Evolutionary conservation across 2,113 vertebrate genomes (phyloP).

Genomic region (Pycnonotus jocosus): DNA sequence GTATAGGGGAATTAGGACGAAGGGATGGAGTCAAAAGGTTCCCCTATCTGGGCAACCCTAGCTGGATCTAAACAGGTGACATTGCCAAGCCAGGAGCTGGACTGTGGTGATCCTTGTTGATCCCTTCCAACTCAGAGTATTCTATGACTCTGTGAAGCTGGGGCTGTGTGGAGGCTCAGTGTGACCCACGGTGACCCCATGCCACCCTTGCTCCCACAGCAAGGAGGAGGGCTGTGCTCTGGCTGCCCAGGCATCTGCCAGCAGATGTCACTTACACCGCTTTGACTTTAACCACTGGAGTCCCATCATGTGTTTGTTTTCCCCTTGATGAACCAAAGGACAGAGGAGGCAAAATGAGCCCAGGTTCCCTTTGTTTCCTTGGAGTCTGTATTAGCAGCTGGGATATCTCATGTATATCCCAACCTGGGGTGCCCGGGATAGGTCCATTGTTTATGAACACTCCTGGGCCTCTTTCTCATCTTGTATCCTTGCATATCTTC

Average conservation of each 20-base stretch:
- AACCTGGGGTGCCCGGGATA: rapidly evolving
- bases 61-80: neutral
- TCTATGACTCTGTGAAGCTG: neutral
- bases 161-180: neutral
- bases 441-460: neutral
- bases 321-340: neutral
- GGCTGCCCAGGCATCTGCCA: neutral
- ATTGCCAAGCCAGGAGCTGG: neutral
- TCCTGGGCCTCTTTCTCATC: neutral
- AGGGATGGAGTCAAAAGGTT: neutral
- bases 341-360: neutral
- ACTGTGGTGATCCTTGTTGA: neutral
- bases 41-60: neutral
- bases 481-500: neutral
- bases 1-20: neutral
- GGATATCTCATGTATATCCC: neutral
- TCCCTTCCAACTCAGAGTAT: neutral
- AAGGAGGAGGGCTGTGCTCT: neutral
- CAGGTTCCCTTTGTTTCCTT: neutral
- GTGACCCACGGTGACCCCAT: rapidly evolving
- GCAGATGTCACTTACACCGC: neutral
- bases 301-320: neutral
- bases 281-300: neutral
- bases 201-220: neutral
- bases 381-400: neutral